phyloP scores from a whole-genome alignment of 2,888 invertebrate genomes.

The Eupsilia transversa region DNA sequence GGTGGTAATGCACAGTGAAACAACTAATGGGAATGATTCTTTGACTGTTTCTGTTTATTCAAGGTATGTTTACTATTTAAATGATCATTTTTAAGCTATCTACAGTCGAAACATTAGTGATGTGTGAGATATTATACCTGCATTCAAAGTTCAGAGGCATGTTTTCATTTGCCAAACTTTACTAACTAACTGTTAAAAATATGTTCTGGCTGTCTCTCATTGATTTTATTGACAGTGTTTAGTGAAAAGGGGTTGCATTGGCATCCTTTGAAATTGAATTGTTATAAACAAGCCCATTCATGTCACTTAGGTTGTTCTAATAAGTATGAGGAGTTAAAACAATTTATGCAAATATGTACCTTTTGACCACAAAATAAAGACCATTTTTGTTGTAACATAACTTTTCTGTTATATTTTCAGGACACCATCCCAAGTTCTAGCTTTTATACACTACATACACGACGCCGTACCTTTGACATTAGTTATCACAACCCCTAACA shows the following conservation, averaged over 20 bases:
- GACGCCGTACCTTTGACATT: constrained; percentile 80
- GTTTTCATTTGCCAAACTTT: background rate
- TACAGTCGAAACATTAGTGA: background rate
- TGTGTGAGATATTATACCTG: background rate
- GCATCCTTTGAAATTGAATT: background rate
- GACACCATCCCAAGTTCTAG: constrained; percentile 77
- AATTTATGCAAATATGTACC: background rate
- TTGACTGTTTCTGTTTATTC: constrained; percentile 73
- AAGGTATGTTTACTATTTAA: constrained; percentile 73
- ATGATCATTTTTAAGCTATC: background rate
- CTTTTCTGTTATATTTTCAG: constrained; percentile 74
- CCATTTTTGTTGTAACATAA: background rate
- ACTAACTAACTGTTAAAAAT: background rate
- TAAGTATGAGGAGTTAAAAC: background rate
- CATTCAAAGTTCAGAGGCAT: background rate
- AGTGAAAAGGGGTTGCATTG: background rate
- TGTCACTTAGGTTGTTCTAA: background rate
- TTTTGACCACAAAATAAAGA: background rate
- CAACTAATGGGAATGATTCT: constrained; percentile 37
- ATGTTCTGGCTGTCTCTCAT: background rate
- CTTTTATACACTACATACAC: constrained; percentile 83
- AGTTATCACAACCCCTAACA: constrained; percentile 75
- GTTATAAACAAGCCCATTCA: background rate
- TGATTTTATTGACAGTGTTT: background rate
- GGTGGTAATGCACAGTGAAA: constrained; percentile 70